Evolutionary conservation across 2,888 invertebrate species (phyloP), one percentile per base, ranked within the genome.

Genomic region (Tenthredo amoena): DNA sequence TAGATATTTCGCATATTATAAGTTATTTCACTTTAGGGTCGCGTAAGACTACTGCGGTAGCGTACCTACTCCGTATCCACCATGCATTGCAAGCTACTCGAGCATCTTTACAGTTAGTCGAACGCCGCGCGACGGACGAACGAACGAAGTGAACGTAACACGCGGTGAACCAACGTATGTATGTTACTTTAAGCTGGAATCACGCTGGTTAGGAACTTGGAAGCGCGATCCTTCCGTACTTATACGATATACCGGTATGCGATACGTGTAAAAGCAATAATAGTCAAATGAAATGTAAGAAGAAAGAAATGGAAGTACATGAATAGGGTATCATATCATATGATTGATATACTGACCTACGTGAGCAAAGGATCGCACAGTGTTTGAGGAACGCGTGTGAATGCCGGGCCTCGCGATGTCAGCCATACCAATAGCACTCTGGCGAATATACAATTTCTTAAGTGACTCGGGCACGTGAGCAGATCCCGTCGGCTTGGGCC

Each of bases 311-410:
- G 10, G 72, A 84, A 47, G 15, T 18, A 21, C 4, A 47, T 47
- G 7, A 34, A 18, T 5, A 31, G 3, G 3, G 31, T 47, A 77
- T 84, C 40, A 12, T 50, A 40, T 72, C 9, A 15, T 18, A 65
- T 18, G 26, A 43, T 77, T 62, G 87, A 94, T 21, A 81, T 87
- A 90, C 95, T 95, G 93, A 97, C 97, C 96, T 93, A 95, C 95
- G 94, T 98, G 98, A 91, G 96, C 96, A 94, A 97, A 98, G 94
- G 97, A 97, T 92, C 98, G 95, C 87, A 97, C 97, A 85, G 98
- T 98, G 94, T 98, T 98, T 89, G 98, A 97, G 89, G 96, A 96
- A 91, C 96, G 95, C 88, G 97, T 96, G 91, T 96, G 94, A 89
- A 96, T 94, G 88, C 96, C 96, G 86, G 95, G 95, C 90, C 95